These are phyloP conservation scores for Wasmannia auropunctata DNA, from an alignment of 1,140 invertebrate species.

Conservation along the genomic window DNA sequence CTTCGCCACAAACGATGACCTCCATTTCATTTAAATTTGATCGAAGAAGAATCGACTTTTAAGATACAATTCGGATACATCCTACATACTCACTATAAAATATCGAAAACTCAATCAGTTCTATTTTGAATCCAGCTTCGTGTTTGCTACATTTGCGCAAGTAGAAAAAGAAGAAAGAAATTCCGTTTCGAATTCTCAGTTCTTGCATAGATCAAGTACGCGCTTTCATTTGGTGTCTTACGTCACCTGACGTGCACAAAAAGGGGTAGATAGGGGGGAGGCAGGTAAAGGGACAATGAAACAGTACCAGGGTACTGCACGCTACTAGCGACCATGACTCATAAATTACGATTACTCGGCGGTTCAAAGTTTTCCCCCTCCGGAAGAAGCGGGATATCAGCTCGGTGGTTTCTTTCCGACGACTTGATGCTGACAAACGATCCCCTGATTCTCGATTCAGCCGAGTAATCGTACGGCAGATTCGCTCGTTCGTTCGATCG, in stretches of 20 bases:
- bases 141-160: not conserved
- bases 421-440: conserved; percentile 15
- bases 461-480: conserved; percentile 5
- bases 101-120: not conserved
- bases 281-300: not conserved
- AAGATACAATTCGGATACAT: not conserved
- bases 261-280: too few relatives aligned
- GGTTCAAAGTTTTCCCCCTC: not conserved
- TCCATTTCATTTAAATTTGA: conserved; percentile 5
- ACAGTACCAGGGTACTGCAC: not conserved
- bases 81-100: not conserved
- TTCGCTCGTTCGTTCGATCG: not conserved
- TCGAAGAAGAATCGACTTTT: not conserved
- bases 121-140: not conserved
- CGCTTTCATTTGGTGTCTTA: not conserved
- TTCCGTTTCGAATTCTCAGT: not conserved
- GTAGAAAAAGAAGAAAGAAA: not conserved
- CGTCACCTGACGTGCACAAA: not conserved
- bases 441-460: not conserved
- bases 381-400: not conserved
- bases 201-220: not conserved
- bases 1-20: not conserved
- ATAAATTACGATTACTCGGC: not conserved
- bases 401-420: not conserved
- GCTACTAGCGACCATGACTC: not conserved